Evolutionary conservation across 2,113 vertebrate genomes (phyloP), one percentile per base, ranked within the genome.

Genomic region (Cranoglanis bouderius): DNA sequence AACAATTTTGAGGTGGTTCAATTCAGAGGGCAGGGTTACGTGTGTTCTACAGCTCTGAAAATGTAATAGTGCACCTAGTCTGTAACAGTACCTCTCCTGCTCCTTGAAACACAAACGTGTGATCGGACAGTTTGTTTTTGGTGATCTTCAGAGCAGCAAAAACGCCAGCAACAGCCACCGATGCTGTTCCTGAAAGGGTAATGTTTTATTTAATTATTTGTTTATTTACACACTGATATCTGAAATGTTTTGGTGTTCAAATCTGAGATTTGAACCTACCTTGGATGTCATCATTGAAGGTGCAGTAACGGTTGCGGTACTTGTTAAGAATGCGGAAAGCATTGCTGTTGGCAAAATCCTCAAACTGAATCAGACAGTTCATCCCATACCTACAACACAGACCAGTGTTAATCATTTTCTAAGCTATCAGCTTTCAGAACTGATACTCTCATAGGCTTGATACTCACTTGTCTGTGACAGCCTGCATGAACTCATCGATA

Each of bases 261-360:
- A 61, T 83, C 6, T 78, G 75, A n/a, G 16, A 49, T 77, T 49
- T 77, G 0, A 55, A 84, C 38, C 92, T 91, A 99, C 98, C 98
- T 95, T 99, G 98, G 92, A 99, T 99, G 91, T 99, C 98, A 81
- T 99, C 98, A 12, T 99, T 99, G 95, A 99, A 99, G 40, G 97
- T 98, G 84, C 98, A 99, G 91, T 97, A 99, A 86, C 94, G 96
- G 93, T 96, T 95, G 84, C 97, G 97, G 93, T 99, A 99, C 91
- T 99, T 99, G 94, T 96, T 96, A 92, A 99, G 98, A 85, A 99
- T 97, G 63, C 97, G 97, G 89, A 99, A 99, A 18, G 98, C 98
- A 0, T 99, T 99, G 93, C 94, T 96, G 85, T 99, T 99, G 91
- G 97, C 98, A 88, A 99, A 99, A 87, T 99, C 98, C 94, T 99